phyloP scores from a whole-genome alignment of 2,888 invertebrate genomes.

The Plebejus melissa region DNA sequence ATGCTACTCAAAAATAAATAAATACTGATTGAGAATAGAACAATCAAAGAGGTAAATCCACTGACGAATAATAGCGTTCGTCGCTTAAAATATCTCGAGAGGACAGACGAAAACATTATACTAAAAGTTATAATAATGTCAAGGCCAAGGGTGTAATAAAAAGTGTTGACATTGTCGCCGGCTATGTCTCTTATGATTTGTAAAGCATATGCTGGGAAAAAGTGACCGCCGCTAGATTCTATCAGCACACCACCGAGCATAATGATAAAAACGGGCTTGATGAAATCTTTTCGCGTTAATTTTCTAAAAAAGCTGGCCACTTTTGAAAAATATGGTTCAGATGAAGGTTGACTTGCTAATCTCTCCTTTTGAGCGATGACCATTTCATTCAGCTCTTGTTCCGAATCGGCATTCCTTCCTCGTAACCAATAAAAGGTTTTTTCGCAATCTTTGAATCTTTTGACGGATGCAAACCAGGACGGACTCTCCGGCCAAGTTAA shows the following conservation, averaged over 20 bases:
- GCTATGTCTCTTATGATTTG: conserved; percentile 52
- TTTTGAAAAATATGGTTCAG: conserved; percentile 34
- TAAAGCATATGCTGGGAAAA: conserved; percentile 55
- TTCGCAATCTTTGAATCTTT: conserved; percentile 66
- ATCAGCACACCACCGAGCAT: conserved; percentile 44
- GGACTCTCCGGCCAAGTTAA: conserved; percentile 80
- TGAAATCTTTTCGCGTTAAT: conserved; percentile 49
- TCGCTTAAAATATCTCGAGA: conserved; percentile 51
- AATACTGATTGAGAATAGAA: conserved; percentile 45
- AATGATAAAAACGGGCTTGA: conserved; percentile 51
- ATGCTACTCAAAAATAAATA: conserved; percentile 47
- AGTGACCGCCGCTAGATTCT: conserved; percentile 53
- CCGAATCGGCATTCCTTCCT: conserved; percentile 48
- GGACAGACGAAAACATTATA: conserved; percentile 47
- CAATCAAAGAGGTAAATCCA: conserved; percentile 46
- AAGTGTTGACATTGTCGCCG: conserved; percentile 44
- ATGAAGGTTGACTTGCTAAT: conserved; percentile 28
- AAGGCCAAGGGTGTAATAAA: conserved; percentile 50
- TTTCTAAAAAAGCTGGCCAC: conserved; percentile 43
- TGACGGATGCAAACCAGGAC: conserved; percentile 77
- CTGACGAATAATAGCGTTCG: conserved; percentile 51
- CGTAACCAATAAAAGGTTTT: conserved; percentile 72
- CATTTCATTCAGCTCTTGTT: conserved; percentile 47
- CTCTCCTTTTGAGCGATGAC: conserved; percentile 47
- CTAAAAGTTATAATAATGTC: conserved; percentile 52